These are phyloP conservation scores for Odocoileus hemionus DNA, from an alignment of 2,113 vertebrate species.

Conservation along the genomic window DNA sequence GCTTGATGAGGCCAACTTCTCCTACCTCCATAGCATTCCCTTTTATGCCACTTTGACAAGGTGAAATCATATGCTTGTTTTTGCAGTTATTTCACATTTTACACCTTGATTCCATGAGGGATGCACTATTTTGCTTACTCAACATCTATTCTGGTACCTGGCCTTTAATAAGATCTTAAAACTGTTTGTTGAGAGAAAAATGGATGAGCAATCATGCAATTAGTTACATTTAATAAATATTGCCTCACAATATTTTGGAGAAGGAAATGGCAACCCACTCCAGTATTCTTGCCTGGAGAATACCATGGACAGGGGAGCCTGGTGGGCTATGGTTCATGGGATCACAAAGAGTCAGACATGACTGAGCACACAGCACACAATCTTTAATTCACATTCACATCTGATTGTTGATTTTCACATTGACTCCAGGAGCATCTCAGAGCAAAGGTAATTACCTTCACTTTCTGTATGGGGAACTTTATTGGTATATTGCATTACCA, in stretches of 20 bases:
- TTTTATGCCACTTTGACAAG: neutral
- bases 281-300: neutral
- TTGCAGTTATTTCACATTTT: neutral
- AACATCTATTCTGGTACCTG: neutral
- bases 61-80: neutral
- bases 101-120: neutral
- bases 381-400: neutral
- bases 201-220: neutral
- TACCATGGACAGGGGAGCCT: neutral
- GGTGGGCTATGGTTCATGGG: neutral
- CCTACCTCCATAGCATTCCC: neutral
- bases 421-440: neutral
- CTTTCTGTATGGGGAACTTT: neutral
- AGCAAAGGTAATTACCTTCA: neutral
- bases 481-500: neutral
- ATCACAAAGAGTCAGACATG: neutral
- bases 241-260: neutral
- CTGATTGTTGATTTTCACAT: neutral
- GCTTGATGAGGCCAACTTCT: neutral
- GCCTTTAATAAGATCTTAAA: neutral
- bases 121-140: neutral
- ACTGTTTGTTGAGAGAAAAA: neutral
- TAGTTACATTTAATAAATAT: neutral
- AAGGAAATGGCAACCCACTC: neutral
- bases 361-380: neutral